A percentile compares a stretch with the other conserved stretches of the same genome.
Conservation (phyloP, 2,113 vertebrate genomes). For the Lutjanus erythropterus region DNA sequence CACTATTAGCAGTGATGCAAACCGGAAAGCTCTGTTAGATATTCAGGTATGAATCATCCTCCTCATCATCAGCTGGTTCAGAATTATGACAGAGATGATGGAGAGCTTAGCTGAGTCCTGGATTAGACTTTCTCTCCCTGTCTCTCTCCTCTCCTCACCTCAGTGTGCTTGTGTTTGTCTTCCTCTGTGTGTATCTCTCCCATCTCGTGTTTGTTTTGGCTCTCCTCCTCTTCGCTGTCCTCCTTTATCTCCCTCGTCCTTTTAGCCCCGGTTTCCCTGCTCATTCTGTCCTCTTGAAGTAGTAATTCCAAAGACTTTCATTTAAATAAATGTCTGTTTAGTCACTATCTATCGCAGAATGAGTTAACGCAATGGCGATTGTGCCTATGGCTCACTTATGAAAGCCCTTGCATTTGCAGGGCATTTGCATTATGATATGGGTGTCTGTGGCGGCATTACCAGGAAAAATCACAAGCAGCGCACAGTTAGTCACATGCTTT, state of each 20-base stretch:
- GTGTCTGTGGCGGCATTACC: not conserved
- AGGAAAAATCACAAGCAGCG: too few relatives aligned
- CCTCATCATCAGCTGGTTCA: conserved; percentile 57
- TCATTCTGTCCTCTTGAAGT: conserved; percentile 5
- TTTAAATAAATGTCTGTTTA: not conserved
- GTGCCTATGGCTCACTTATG: too few relatives aligned
- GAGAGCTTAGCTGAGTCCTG: conserved; percentile 48
- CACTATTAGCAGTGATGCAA: conserved; percentile 50
- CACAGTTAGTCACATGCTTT: not conserved
- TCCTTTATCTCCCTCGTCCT: not conserved
- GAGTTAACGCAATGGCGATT: not conserved
- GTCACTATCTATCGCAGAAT: not conserved
- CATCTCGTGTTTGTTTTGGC: conserved; percentile 22
- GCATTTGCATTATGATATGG: not conserved
- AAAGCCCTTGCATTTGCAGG: too few relatives aligned
- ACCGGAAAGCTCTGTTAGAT: conserved; percentile 58
- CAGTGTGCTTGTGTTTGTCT: not conserved
- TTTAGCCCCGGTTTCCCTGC: not conserved
- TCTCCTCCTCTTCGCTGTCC: not conserved
- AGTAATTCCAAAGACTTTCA: not conserved
- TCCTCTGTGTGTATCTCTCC: conserved; percentile 9
- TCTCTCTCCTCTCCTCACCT: conserved; percentile 21
- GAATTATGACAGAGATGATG: conserved; percentile 61
- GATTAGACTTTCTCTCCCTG: conserved; percentile 53
- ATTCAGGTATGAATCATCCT: conserved; percentile 58